Base-by-base conservation (phyloP, 2,888 invertebrate species). In the Pecten maximus region DNA sequence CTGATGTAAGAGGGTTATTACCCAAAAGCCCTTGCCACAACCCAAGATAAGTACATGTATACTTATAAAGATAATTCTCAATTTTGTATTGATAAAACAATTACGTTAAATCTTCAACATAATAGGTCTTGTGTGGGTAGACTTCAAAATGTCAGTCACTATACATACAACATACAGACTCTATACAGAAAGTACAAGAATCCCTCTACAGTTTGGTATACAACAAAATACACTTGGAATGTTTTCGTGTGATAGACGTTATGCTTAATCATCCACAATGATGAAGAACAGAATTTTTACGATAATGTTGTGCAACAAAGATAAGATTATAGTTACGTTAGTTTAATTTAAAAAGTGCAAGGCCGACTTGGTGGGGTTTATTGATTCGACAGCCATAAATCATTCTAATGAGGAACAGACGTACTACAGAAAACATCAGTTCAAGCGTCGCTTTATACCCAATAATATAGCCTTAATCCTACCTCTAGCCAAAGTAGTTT, bases 371-470 rank as follows among this genome's bases (percentile, higher is more conserved):
- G 23, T 15, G 8, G 74, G 23, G 28, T 28, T 35, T 74, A 74
- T 74, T 74, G 74, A 74, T 74, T 35, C 28, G 74, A 74, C 74
- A 74, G 74, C 74, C 35, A 74, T 74, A 74, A 74, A 74, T 74
- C 74, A 74, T 15, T 0, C 23, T 74, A 74, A 74, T 74, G 74
- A 74, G 74, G 28, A 74, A 74, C 74, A 74, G 74, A 28, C 74
- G 35, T 74, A 1, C 74, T 74, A 74, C 74, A 6, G 12, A 74
- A 74, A 74, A 74, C 74, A 74, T 35, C 74, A 74, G 74, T 28
- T 74, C 74, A 74, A 74, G 35, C 28, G 6, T 2, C 28, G 8
- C 35, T 74, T 74, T 74, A 74, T 74, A 74, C 12, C 74, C 35
- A 2, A 12, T 74, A 74, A 35, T 74, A 6, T 35, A 28, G 28